Evolutionary conservation across 2,797 vertebrate genomes (phyloP), one percentile per base, ranked within the genome.

Genomic region (Sparidentex hasta): DNA sequence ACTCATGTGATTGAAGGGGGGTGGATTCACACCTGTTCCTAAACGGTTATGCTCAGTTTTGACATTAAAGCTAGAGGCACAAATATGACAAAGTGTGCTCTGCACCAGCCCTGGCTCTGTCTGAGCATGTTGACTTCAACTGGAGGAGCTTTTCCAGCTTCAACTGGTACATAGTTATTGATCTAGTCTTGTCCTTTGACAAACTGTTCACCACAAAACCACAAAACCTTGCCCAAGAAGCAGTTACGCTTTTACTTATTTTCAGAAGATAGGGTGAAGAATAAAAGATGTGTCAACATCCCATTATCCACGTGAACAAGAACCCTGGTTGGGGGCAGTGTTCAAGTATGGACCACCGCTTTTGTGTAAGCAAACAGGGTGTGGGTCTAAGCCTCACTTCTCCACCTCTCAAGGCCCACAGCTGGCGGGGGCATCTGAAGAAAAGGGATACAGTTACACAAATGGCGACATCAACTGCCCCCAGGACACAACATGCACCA

Each of bases 371-470:
- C 64, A 84, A 84, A 82, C 62, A 65, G 87, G 87, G 79, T 84
- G 89, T 72, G 75, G 78, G 71, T 72, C 56, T 44, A 56, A 78
- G 80, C 63, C 61, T 74, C 62, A 66, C 51, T 84, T 77, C 81
- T 85, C 81, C 76, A 64, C 80, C 78, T 87, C 77, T 79, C 20
- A 78, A 75, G 70, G 55, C 74, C 81, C 77, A 82, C 92, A 92
- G 90, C 87, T 90, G 88, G 85, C 61, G 18, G 83, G 27, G 75
- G 23, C 65, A 72, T 43, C 73, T 85, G 55, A 80, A 84, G 83
- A 87, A 82, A 72, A 52, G 67, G 65, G 87, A 86, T 92, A 87
- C 8, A 71, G 76, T 93, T 92, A 91, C 92, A 88, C 77, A 89
- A 86, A 64, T 78, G 71, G 52, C 51, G 38, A 87, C 72, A 84